Percentiles rank a stretch among this genome's conserved stretches.
phyloP scores from a whole-genome alignment of 2,113 vertebrate genomes.

The Gopherus evgoodei region DNA sequence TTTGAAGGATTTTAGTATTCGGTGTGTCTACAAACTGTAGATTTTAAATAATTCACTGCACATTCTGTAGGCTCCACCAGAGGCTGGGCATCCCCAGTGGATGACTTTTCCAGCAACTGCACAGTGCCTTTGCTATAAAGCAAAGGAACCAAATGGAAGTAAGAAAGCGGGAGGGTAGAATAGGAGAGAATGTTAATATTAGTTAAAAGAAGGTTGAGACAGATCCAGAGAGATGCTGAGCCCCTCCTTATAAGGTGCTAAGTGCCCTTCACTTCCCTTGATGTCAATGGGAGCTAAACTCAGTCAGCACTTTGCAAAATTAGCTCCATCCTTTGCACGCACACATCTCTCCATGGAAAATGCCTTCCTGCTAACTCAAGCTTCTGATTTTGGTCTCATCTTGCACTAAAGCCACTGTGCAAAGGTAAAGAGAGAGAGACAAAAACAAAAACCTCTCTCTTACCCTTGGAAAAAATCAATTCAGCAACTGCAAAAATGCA shows the following conservation, averaged over 20 bases:
- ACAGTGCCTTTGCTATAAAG: not conserved
- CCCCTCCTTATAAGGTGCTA: not conserved
- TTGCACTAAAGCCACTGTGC: not conserved
- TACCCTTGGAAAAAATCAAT: not conserved
- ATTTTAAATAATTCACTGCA: not conserved
- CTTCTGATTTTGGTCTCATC: too few relatives aligned
- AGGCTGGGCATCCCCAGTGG: not conserved
- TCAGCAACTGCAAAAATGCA: not conserved
- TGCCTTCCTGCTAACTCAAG: not conserved
- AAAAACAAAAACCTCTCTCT: rapidly evolving
- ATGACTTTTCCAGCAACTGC: not conserved
- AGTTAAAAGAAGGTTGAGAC: not conserved
- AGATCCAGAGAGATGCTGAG: not conserved
- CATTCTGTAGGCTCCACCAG: not conserved
- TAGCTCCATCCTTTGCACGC: not conserved
- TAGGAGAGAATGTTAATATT: not conserved
- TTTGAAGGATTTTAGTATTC: not conserved
- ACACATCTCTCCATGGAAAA: not conserved
- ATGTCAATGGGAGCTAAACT: rapidly evolving
- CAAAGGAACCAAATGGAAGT: not conserved
- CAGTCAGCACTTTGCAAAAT: not conserved
- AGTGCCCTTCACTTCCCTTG: not conserved
- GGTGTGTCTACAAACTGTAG: not conserved
- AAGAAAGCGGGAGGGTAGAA: not conserved
- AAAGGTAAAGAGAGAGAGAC: not conserved